Base-by-base conservation (phyloP, 2,888 invertebrate genomes). In the Epinotia bilunana region DNA sequence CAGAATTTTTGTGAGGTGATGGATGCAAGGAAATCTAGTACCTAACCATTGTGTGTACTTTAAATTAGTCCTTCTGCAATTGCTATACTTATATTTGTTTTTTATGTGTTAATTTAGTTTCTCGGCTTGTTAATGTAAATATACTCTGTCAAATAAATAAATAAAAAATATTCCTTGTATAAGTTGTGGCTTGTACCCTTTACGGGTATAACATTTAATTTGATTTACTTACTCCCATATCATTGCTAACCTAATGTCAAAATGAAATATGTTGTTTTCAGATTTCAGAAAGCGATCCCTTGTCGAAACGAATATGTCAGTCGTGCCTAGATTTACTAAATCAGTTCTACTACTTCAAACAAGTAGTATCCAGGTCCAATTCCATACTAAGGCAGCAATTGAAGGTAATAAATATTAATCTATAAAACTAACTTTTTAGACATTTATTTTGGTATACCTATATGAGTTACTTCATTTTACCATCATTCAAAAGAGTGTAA, bases 291-390 rank as follows among this genome's bases (percentile, higher is more conserved):
- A 84, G 80, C 57, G 93, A 94, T 76, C 82, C 82, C 7, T 82
- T 94, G 39, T 94, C 94, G 1, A 88, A 87, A 76, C 85, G 91
- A 78, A 85, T 95, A 71, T 95, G 95, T 77, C 87, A 90, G 55
- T 79, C 87, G 62, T 95, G 95, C 82, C 78, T 91, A 16, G 92
- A 93, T 57, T 83, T 90, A 43, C 78, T 94, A 28, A 91, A 92
- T 79, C 91, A 91, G 73, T 79, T 92, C 20, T 94, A 92, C 82
- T 88, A 87, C 77, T 94, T 94, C 79, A 94, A 94, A 82, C 92
- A 94, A 86, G 86, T 90, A 63, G 91, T 91, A 61, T 83, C 91
- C 16, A 86, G 89, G 62, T 93, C 94, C 1, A 89, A 94, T 84
- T 82, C 82, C n/a, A 87, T 93, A 80, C 80, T 94, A 68, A 90